These are phyloP conservation scores for Tyto alba DNA, from an alignment of 2,113 vertebrate genomes.

Conservation along the genomic window DNA sequence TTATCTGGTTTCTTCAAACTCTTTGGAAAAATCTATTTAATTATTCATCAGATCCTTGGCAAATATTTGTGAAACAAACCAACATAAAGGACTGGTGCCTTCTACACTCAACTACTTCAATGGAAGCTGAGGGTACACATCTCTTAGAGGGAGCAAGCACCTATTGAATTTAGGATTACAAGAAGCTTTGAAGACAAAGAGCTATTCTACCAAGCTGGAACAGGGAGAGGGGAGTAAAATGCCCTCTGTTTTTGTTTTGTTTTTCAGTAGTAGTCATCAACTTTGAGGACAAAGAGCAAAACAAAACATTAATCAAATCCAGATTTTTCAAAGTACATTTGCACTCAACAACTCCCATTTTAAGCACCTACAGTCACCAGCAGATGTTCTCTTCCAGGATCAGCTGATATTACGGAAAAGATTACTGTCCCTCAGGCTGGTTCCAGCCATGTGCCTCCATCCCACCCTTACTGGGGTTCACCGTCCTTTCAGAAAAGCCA, in stretches of 20 bases:
- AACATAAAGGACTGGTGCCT: constrained; percentile 18
- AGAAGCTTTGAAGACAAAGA: constrained; percentile 31
- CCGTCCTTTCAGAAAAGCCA: not conserved
- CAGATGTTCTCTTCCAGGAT: constrained; percentile 41
- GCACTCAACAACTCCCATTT: constrained; percentile 46
- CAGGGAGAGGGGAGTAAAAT: not conserved
- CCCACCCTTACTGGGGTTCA: not conserved
- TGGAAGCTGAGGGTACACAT: constrained; percentile 2
- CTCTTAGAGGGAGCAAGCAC: constrained; percentile 23
- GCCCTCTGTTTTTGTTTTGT: constrained; percentile 33
- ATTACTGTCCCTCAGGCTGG: not conserved
- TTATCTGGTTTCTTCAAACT: constrained; percentile 47
- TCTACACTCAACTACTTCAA: constrained; percentile 12
- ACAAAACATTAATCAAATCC: constrained; percentile 58
- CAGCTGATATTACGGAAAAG: constrained; percentile 27
- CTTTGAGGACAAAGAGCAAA: constrained; percentile 57
- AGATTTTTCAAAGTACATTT: constrained; percentile 49
- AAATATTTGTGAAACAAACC: constrained; percentile 49
- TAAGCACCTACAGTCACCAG: constrained; percentile 48
- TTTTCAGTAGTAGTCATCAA: constrained; percentile 42
- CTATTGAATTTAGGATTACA: constrained; percentile 21
- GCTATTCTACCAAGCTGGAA: not conserved
- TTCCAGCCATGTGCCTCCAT: not conserved
- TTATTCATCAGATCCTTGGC: constrained; percentile 19
- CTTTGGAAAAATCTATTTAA: constrained; percentile 43